A percentile compares a stretch with the other conserved stretches of the same genome.
phyloP scores from a whole-genome alignment of 2,797 vertebrate species.

The Gallirallus australis region DNA sequence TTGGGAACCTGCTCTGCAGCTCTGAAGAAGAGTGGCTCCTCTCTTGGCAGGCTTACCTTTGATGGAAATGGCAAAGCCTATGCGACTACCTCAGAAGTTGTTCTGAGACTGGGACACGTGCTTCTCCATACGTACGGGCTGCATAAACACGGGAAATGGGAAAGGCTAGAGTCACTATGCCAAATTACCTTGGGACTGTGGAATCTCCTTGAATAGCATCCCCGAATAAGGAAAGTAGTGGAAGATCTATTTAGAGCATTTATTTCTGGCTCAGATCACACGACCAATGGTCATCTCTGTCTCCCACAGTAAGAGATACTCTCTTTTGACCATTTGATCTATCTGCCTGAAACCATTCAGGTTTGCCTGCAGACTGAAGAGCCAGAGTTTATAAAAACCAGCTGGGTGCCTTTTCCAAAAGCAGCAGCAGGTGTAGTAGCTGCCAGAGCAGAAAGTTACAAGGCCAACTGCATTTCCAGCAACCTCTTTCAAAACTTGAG shows the following conservation, averaged over 20 bases:
- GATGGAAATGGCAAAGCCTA: neutral
- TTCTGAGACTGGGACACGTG: neutral
- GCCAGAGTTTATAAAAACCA: neutral
- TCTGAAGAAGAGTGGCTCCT: neutral
- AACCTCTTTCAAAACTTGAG: neutral
- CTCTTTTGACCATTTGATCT: neutral
- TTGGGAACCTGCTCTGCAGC: neutral
- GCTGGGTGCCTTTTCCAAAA: neutral
- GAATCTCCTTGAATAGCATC: conserved; percentile 6
- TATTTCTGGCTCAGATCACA: neutral
- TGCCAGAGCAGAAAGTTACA: neutral
- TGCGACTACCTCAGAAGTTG: neutral
- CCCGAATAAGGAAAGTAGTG: conserved; percentile 10
- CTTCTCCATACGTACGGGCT: neutral
- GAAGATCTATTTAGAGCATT: conserved; percentile 3
- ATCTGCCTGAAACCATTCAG: neutral
- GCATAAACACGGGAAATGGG: neutral
- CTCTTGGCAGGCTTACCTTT: neutral
- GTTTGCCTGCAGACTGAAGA: neutral
- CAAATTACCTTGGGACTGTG: conserved; percentile 1
- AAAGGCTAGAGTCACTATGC: neutral
- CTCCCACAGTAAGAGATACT: neutral
- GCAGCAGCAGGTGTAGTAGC: neutral
- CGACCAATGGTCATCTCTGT: neutral
- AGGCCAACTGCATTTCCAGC: neutral